Percentiles rank a stretch among this genome's conserved stretches.
These are phyloP conservation scores for Lycocorax pyrrhopterus DNA, from an alignment of 2,113 vertebrate species.

Conservation along the genomic window DNA sequence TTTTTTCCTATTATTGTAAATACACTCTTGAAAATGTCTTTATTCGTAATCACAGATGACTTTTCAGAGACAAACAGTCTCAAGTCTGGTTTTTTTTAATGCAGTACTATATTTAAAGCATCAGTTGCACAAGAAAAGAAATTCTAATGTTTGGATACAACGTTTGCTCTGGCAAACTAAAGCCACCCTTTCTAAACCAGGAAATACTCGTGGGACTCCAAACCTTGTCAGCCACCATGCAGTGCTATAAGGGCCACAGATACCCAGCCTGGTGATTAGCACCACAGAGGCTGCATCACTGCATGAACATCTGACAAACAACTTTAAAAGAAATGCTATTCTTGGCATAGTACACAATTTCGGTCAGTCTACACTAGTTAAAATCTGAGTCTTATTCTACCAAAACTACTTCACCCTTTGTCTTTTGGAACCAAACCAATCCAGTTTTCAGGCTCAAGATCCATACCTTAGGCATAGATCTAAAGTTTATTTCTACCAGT, in stretches of 20 bases:
- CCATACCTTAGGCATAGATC: background rate
- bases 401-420: background rate
- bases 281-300: background rate
- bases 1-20: background rate
- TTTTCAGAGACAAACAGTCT: background rate
- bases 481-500: background rate
- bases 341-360: background rate
- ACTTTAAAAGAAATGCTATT: background rate
- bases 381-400: background rate
- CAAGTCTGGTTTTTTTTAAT: background rate
- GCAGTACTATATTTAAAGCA: background rate
- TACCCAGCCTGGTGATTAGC: background rate
- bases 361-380: fast-evolving
- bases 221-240: background rate
- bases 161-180: background rate
- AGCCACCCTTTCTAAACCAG: background rate
- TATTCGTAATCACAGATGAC: background rate
- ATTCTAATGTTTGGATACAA: background rate
- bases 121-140: background rate
- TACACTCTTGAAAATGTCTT: background rate
- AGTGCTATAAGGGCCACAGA: background rate
- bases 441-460: background rate
- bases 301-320: background rate
- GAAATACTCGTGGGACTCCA: background rate
- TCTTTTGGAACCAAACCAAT: background rate